Evolutionary conservation across 2,113 vertebrate genomes (phyloP), one percentile per base, ranked within the genome.

Genomic region (Ceyx cyanopectus): DNA sequence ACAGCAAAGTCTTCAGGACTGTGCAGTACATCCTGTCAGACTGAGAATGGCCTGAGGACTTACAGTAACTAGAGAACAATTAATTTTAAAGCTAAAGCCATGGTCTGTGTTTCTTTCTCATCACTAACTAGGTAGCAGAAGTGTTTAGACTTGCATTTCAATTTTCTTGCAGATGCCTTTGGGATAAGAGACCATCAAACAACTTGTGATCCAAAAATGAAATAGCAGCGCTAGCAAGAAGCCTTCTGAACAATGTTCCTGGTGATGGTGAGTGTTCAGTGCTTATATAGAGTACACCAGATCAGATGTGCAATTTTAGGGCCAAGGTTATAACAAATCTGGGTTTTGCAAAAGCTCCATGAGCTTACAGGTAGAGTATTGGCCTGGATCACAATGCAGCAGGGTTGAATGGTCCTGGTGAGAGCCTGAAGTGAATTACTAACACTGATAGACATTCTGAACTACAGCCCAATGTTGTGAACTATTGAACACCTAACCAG

Each of bases 171-270:
- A 85, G 81, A 51, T 45, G 34, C 45, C 56, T 77, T 76, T 58
- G 48, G 29, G 29, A 46, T 24, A 58, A 56, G 56, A 54, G 62
- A 66, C 32, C 54, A 67, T 16, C 37, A 80, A 74, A 30, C 20
- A 74, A 58, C 51, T 48, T 43, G 34, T 21, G n/a, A 70, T 45
- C 20, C 7, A 3, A 45, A 66, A 82, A 58, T 12, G 24, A 75
- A 74, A 68, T 0, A 22, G 24, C 34, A 82, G 46, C 34, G 24
- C 12, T 1, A 82, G 15, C 51, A 87, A 43, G 22, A 48, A 56
- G 48, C 53, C 23, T n/a, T 34, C 32, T 12, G 18, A 22, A 17
- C 34, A 32, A 1, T 2, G 20, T 7, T 29, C 0, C 0, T 37
- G 72, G 15, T 19, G 30, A 40, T 14, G 54, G 85, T 87, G 43